Conservation (phyloP, 2,797 vertebrate genomes). For the Danio aesculapii region DNA sequence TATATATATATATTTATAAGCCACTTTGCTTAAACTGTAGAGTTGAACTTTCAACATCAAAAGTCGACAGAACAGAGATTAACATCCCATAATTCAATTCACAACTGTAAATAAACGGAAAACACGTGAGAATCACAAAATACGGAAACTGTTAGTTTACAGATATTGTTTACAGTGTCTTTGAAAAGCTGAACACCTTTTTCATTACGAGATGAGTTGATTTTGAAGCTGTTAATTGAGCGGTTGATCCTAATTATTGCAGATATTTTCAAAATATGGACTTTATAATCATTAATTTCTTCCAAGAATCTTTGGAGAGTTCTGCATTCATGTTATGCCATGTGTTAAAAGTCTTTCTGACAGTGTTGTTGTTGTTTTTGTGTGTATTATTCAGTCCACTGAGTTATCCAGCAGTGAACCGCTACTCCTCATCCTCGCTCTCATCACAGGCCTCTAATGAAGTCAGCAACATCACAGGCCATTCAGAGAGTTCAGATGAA, state of each 20-base stretch:
- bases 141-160: no score
- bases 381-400: conserved; percentile 76
- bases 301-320: neutral
- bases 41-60: no score
- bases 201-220: neutral
- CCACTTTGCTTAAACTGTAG: no score
- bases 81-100: no score
- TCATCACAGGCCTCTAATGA: conserved; percentile 99
- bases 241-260: neutral
- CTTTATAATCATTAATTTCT: no score
- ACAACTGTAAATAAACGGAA: no score
- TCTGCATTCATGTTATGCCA: neutral
- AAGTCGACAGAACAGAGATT: no score
- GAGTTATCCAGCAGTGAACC: conserved; percentile 95
- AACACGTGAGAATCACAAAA: no score
- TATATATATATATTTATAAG: no score
- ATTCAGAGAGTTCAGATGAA: conserved; percentile 99
- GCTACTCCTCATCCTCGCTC: conserved; percentile 97
- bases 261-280: neutral
- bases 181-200: no score
- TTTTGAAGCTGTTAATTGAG: neutral
- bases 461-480: conserved; percentile 98
- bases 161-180: no score
- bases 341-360: conserved; percentile 6
- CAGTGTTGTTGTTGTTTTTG: conserved; percentile 14